A percentile compares a stretch with the other conserved stretches of the same genome.
These are phyloP conservation scores for Prionailurus viverrinus DNA, from an alignment of 2,113 vertebrate genomes.

Conservation along the genomic window DNA sequence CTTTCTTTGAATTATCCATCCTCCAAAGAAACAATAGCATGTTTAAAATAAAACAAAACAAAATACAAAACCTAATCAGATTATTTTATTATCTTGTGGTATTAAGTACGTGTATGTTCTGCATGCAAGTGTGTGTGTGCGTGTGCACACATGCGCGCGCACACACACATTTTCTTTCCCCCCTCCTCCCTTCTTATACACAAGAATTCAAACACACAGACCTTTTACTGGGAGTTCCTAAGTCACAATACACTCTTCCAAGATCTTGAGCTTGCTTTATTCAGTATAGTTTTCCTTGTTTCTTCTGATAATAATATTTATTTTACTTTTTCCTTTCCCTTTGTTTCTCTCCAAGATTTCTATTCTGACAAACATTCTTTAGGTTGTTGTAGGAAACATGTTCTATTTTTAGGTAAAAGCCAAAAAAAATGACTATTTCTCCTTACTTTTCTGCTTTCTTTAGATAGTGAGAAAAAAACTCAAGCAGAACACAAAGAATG, in stretches of 20 bases:
- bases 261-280: conserved; percentile 53
- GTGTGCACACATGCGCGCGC: not conserved
- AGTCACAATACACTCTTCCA: not conserved
- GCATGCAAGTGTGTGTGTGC: accelerated
- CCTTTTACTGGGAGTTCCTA: conserved; percentile 32
- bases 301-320: conserved; percentile 5
- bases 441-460: not conserved
- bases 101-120: not conserved
- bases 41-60: conserved; percentile 45
- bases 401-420: not conserved
- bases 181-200: not conserved
- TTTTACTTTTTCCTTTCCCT: not conserved
- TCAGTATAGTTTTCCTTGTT: not conserved
- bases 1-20: conserved; percentile 32
- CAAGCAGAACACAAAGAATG: not conserved
- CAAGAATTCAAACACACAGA: conserved; percentile 59
- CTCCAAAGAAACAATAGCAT: conserved; percentile 15
- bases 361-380: not conserved
- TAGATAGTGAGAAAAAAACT: not conserved
- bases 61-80: not conserved
- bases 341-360: conserved; percentile 15
- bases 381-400: not conserved
- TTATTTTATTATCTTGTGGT: conserved; percentile 55
- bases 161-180: not conserved
- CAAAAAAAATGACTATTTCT: not conserved